A percentile compares a stretch with the other conserved stretches of the same genome.
phyloP scores from a whole-genome alignment of 1,140 invertebrate species.

The Anagrus nilaparvatae region DNA sequence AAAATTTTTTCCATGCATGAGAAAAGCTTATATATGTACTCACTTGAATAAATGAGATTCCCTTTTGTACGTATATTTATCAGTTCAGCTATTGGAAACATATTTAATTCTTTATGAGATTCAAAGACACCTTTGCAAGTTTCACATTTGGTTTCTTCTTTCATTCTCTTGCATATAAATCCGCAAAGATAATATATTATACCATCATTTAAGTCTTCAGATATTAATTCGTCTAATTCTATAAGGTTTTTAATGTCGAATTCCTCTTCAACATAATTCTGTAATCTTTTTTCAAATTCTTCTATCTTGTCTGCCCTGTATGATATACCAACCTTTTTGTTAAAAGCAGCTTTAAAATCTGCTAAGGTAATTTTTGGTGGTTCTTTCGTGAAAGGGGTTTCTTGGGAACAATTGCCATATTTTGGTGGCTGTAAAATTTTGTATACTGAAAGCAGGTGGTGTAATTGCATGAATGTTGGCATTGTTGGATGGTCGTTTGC shows the following conservation, averaged over 20 bases:
- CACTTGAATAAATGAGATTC: too few relatives aligned
- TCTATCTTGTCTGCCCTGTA: conserved; percentile 3
- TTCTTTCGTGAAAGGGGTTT: background rate
- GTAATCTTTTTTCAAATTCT: conserved; percentile 11
- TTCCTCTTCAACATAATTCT: conserved; percentile 13
- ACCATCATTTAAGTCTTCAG: conserved; percentile 11
- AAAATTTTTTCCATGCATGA: too few relatives aligned
- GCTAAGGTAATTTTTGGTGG: conserved; percentile 3
- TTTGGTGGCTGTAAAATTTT: conserved; percentile 16
- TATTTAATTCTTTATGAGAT: too few relatives aligned
- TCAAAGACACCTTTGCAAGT: too few relatives aligned
- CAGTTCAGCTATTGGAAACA: too few relatives aligned
- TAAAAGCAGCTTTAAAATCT: conserved; percentile 8
- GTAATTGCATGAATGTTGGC: conserved; percentile 19
- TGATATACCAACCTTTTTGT: background rate
- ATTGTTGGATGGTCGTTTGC: conserved; percentile 16
- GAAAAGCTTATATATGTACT: too few relatives aligned
- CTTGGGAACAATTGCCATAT: conserved; percentile 15
- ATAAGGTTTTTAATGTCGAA: conserved; percentile 12
- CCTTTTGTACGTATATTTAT: too few relatives aligned
- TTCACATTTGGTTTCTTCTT: too few relatives aligned
- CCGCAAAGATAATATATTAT: conserved; percentile 21
- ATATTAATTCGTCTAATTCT: conserved; percentile 14
- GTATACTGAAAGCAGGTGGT: conserved; percentile 18
- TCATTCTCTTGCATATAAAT: too few relatives aligned